A percentile compares a stretch with the other conserved stretches of the same genome.
phyloP scores from a whole-genome alignment of 2,113 vertebrate genomes.

The Penelope pileata region DNA sequence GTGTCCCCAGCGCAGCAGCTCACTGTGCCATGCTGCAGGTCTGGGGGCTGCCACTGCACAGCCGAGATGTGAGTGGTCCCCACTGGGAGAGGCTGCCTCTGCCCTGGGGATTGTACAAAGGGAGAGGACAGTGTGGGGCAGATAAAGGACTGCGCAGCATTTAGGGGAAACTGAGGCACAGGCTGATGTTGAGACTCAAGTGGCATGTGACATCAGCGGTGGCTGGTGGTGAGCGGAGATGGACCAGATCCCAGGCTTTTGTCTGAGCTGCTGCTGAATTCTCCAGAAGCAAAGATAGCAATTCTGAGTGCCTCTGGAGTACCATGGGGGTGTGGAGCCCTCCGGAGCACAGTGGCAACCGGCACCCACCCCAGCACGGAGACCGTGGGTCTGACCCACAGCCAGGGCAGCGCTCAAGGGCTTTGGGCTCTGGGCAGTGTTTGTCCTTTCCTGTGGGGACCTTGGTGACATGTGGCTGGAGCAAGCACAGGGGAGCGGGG shows the following conservation, averaged over 20 bases:
- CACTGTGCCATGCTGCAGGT: too few relatives aligned
- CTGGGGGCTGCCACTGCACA: accelerated
- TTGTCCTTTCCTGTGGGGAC: background rate
- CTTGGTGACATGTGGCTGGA: background rate
- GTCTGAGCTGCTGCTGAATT: conserved; percentile 36
- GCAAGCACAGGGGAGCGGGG: too few relatives aligned
- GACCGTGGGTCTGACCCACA: background rate
- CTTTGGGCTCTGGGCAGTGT: background rate
- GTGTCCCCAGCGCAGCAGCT: too few relatives aligned
- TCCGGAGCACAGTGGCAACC: too few relatives aligned
- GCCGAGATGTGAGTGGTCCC: background rate
- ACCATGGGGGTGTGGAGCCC: conserved; percentile 10
- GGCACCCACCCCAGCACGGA: background rate
- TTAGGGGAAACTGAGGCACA: background rate
- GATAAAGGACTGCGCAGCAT: too few relatives aligned
- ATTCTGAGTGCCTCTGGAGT: conserved; percentile 42
- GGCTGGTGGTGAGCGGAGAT: background rate
- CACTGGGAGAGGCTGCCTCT: background rate
- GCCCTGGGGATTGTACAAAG: background rate
- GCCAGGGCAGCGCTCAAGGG: background rate
- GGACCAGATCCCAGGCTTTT: conserved; percentile 1
- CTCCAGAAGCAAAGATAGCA: conserved; percentile 33
- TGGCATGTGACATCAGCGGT: background rate
- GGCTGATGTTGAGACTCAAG: background rate
- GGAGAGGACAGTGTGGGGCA: background rate